phyloP scores from a whole-genome alignment of 92 coral and sea anemone genomes.

The Parazoanthus darwini region DNA sequence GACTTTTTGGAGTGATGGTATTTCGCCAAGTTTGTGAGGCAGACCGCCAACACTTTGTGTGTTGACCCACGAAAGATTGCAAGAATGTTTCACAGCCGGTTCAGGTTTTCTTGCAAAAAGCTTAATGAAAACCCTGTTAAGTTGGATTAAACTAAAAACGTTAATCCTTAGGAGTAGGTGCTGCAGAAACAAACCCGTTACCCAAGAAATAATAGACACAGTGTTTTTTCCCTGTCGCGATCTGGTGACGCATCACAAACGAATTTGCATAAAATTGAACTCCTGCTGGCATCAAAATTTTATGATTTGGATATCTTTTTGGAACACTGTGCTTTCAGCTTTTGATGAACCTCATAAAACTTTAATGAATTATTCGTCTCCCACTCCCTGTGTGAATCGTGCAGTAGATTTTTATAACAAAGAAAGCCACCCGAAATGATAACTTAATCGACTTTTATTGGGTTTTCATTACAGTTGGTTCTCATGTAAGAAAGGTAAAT shows the following conservation, averaged over 20 bases:
- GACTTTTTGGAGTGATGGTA: neutral
- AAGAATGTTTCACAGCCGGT: neutral
- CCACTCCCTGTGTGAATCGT: neutral
- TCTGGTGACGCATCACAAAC: conserved; percentile 27
- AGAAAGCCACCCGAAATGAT: neutral
- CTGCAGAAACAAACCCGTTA: neutral
- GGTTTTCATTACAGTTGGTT: neutral
- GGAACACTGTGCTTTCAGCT: neutral
- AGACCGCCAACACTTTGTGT: neutral
- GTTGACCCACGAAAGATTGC: neutral
- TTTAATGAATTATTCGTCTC: conserved; percentile 9
- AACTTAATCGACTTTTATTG: neutral
- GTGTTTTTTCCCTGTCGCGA: neutral
- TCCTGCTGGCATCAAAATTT: conserved; percentile 31
- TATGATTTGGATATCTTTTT: conserved; percentile 13
- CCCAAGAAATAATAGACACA: neutral
- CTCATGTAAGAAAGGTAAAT: neutral
- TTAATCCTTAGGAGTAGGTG: neutral
- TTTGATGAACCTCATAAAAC: conserved; percentile 21
- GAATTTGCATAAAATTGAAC: conserved; percentile 32
- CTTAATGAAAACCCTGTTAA: neutral
- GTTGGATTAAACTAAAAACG: neutral
- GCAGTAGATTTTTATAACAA: neutral
- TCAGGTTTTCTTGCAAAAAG: too few species aligned
- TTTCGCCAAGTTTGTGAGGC: neutral